These are phyloP conservation scores for human (Homo sapiens) DNA, from an alignment of 2,113 vertebrate species.

Conservation along the genomic window DNA sequence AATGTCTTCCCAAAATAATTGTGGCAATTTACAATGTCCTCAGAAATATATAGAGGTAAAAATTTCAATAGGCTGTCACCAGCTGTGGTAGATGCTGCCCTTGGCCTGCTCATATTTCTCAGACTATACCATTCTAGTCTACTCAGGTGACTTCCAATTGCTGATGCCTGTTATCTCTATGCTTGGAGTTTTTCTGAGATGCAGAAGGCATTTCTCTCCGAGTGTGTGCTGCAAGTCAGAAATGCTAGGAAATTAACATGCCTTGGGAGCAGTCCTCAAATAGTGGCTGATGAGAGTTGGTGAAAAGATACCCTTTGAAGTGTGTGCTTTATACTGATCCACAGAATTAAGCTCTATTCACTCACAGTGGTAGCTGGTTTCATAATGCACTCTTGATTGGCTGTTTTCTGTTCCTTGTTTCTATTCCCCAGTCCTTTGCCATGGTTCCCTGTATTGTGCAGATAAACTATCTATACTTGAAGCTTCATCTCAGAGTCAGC, in stretches of 20 bases:
- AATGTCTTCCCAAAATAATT: background rate
- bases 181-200: background rate
- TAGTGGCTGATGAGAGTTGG: background rate
- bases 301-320: background rate
- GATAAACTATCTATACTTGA: background rate
- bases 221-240: background rate
- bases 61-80: background rate
- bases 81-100: background rate
- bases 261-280: background rate
- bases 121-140: background rate
- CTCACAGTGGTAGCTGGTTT: background rate
- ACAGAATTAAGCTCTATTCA: background rate
- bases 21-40: background rate
- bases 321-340: background rate
- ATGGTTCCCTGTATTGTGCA: background rate
- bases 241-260: background rate
- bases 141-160: background rate
- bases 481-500: background rate
- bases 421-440: background rate
- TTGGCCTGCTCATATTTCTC: background rate
- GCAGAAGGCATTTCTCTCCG: background rate
- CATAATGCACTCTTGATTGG: background rate
- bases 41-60: background rate
- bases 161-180: background rate
- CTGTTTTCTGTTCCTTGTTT: background rate